Percentiles rank a stretch among this genome's conserved stretches.
phyloP scores from a whole-genome alignment of 2,113 vertebrate species.

The Pelodiscus sinensis region DNA sequence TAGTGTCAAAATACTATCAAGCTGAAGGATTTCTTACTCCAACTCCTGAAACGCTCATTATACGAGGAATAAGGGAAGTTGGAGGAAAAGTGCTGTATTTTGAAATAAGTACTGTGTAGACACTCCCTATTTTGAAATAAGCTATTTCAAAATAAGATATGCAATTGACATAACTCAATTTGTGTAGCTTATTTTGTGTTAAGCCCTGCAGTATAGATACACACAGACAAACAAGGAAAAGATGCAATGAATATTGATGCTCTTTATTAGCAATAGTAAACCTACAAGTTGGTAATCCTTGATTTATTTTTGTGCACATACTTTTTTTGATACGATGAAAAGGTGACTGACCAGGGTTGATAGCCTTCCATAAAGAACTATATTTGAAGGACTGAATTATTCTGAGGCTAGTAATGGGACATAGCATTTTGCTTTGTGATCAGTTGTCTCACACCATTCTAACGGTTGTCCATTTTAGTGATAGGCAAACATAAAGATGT shows the following conservation, averaged over 20 bases:
- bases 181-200: too few species aligned
- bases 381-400: neutral
- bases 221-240: neutral
- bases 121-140: too few species aligned
- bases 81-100: too few species aligned
- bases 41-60: too few species aligned
- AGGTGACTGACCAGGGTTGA: neutral
- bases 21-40: too few species aligned
- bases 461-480: neutral
- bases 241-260: neutral
- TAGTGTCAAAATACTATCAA: too few species aligned
- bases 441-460: neutral
- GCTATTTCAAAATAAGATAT: too few species aligned
- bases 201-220: too few species aligned
- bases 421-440: neutral
- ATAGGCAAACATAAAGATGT: neutral
- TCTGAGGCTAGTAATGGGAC: neutral
- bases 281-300: rapidly evolving
- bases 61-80: too few species aligned
- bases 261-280: neutral
- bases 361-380: neutral
- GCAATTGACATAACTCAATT: too few species aligned
- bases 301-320: neutral
- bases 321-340: neutral
- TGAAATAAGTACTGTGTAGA: too few species aligned